Conservation (phyloP, 2,797 vertebrate genomes). For the Falco peregrinus region DNA sequence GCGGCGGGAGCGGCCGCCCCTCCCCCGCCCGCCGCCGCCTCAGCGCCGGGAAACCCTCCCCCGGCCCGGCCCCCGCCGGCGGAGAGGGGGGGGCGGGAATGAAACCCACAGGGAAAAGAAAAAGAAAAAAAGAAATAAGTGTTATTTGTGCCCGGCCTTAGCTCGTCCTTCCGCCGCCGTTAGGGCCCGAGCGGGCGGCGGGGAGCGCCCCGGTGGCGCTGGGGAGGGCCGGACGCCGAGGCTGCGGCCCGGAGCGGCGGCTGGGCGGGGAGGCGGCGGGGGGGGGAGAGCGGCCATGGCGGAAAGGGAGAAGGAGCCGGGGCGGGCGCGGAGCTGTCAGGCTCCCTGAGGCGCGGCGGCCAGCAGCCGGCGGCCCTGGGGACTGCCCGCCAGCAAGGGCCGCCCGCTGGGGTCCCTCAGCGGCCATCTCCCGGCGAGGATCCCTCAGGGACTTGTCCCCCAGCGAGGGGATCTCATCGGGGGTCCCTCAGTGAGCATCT, state of each 20-base stretch:
- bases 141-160: not conserved
- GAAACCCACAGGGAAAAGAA: not conserved
- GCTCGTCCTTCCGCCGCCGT: not conserved
- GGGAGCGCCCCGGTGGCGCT: not conserved
- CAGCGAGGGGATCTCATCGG: not conserved
- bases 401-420: not conserved
- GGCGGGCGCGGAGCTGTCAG: not conserved
- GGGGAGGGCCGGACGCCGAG: not conserved
- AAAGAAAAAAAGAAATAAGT: not conserved
- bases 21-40: not conserved
- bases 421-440: too few species aligned
- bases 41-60: not conserved
- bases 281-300: not conserved
- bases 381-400: too few species aligned
- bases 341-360: not conserved
- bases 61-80: not conserved
- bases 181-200: not conserved
- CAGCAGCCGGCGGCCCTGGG: not conserved
- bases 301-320: not conserved
- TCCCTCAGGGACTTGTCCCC: not conserved
- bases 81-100: not conserved
- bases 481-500: too few species aligned
- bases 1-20: conserved; percentile 12
- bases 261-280: not conserved
- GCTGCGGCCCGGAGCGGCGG: not conserved